Evolutionary conservation across 2,113 vertebrate species (phyloP).

Genomic region (Cranoglanis bouderius): DNA sequence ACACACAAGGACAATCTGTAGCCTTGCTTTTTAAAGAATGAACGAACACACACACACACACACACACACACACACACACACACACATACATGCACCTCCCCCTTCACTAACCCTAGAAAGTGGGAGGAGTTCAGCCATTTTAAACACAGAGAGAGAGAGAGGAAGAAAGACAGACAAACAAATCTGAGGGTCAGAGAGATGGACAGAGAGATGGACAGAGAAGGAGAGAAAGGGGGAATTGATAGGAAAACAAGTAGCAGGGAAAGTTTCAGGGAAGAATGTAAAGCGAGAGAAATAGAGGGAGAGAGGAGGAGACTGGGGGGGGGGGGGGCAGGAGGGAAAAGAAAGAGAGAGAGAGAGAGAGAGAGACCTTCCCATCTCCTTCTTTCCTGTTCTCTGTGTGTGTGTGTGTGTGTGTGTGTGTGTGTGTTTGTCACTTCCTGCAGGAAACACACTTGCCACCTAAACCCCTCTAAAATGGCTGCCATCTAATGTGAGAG

Average conservation of each 20-base stretch:
- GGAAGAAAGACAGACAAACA: background rate
- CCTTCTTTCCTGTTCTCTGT: slow-evolving; percentile 13
- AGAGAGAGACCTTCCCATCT: background rate
- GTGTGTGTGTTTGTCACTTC: slow-evolving; percentile 66
- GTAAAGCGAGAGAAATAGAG: background rate
- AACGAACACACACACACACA: background rate
- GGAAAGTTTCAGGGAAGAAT: background rate
- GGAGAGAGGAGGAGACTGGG: background rate
- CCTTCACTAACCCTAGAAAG: slow-evolving; percentile 8
- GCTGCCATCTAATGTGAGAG: slow-evolving; percentile 11
- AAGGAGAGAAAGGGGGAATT: background rate
- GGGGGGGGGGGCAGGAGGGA: background rate
- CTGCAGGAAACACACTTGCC: slow-evolving; percentile 51
- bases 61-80: background rate
- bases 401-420: slow-evolving; percentile 60
- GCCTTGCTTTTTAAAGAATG: slow-evolving; percentile 16
- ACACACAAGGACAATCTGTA: slow-evolving; percentile 20
- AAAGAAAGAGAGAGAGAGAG: background rate
- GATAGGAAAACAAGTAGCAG: background rate
- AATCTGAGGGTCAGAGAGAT: slow-evolving; percentile 7
- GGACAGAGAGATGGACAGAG: background rate
- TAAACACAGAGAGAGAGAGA: slow-evolving; percentile 6
- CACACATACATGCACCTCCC: background rate
- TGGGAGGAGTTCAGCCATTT: slow-evolving; percentile 34
- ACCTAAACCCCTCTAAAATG: slow-evolving; percentile 14